Evolutionary conservation across 2,888 invertebrate genomes (phyloP).

Genomic region (Agriopis marginaria): DNA sequence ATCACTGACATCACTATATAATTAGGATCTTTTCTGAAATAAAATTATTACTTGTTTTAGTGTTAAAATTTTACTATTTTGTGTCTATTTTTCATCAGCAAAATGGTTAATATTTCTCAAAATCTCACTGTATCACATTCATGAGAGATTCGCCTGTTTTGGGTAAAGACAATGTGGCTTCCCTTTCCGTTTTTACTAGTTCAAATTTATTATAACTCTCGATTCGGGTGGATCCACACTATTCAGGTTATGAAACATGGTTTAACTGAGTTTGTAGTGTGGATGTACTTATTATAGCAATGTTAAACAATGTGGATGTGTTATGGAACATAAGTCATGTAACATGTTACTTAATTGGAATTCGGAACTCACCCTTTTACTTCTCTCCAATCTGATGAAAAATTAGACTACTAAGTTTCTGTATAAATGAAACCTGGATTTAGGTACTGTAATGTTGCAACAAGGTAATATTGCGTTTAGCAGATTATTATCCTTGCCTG

Average conservation of each 20-base stretch:
- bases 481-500: constrained; percentile 35
- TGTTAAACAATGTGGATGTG: background rate
- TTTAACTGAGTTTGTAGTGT: background rate
- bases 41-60: background rate
- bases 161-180: background rate
- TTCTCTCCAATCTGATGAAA: constrained; percentile 8
- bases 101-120: constrained; percentile 3
- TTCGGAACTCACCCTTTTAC: constrained; percentile 1
- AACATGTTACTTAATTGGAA: background rate
- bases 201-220: background rate
- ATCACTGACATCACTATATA: background rate
- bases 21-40: background rate
- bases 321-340: background rate
- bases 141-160: background rate
- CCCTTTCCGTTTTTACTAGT: background rate
- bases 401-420: background rate
- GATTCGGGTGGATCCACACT: constrained; percentile 4
- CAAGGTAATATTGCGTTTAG: constrained; percentile 37
- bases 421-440: constrained; percentile 21
- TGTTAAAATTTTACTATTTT: background rate
- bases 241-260: background rate
- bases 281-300: background rate
- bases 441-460: constrained; percentile 25
- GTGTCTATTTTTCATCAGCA: background rate
- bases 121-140: constrained; percentile 19